Conservation (phyloP, 2,797 vertebrate species). For the Gastrophryne carolinensis region DNA sequence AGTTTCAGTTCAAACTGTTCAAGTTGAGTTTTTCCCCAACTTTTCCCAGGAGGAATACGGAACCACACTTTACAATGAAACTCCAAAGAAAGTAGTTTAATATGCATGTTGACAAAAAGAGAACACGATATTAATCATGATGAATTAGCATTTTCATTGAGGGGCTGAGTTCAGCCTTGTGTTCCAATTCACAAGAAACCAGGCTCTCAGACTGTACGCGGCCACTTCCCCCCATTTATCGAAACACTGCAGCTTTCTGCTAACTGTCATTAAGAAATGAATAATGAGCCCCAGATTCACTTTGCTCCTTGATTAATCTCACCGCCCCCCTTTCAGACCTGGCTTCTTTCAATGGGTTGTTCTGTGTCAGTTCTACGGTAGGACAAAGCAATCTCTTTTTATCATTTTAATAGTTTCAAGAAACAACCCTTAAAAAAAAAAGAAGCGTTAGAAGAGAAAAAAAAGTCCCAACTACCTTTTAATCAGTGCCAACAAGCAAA, state of each 20-base stretch:
- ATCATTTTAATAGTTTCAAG: slow-evolving; percentile 55
- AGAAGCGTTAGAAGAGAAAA: no score
- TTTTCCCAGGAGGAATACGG: slow-evolving; percentile 57
- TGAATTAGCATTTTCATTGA: slow-evolving; percentile 77
- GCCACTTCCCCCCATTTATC: slow-evolving; percentile 63
- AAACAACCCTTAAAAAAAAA: slow-evolving; percentile 37
- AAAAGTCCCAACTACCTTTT: no score
- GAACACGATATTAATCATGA: slow-evolving; percentile 77
- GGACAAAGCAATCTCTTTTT: slow-evolving; percentile 58
- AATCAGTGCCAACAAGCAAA: no score
- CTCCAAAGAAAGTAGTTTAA: slow-evolving; percentile 69
- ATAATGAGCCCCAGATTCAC: slow-evolving; percentile 65
- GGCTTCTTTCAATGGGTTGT: slow-evolving; percentile 50
- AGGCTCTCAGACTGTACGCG: slow-evolving; percentile 55
- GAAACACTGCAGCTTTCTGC: slow-evolving; percentile 65
- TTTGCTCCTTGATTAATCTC: slow-evolving; percentile 69
- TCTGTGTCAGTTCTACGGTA: slow-evolving; percentile 39
- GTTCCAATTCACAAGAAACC: slow-evolving; percentile 58
- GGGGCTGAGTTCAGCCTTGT: slow-evolving; percentile 64
- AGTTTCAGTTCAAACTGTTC: slow-evolving; percentile 7
- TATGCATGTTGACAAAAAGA: slow-evolving; percentile 78
- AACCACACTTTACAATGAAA: slow-evolving; percentile 63
- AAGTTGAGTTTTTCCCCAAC: slow-evolving; percentile 52
- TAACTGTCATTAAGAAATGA: slow-evolving; percentile 63
- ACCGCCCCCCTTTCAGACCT: slow-evolving; percentile 53